Evolutionary conservation across 2,113 vertebrate species (phyloP).

Genomic region (Semnornis frantzii): DNA sequence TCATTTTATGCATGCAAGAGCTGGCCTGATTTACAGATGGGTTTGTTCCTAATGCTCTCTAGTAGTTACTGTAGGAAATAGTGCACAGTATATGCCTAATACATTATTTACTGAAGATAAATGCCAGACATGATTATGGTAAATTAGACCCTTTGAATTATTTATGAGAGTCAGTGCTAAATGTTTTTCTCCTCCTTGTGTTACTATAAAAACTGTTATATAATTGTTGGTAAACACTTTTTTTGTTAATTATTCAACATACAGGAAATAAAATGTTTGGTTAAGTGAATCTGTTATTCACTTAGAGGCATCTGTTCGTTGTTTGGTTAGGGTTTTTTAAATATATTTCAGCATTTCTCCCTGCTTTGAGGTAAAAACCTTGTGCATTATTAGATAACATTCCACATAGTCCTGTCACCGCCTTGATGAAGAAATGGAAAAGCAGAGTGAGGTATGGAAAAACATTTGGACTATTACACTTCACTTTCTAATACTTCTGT

Average conservation of each 20-base stretch:
- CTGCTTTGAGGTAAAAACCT: background rate
- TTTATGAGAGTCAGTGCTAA: conserved; percentile 68
- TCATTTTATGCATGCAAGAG: conserved; percentile 55
- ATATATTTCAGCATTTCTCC: background rate
- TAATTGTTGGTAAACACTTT: conserved; percentile 71
- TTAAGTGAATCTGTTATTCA: conserved; percentile 56
- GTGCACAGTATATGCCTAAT: conserved; percentile 45
- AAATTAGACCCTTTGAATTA: conserved; percentile 74
- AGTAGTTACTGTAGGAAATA: conserved; percentile 52
- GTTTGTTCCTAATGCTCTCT: conserved; percentile 49
- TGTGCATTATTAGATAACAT: background rate
- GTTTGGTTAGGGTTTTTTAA: background rate
- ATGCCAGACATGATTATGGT: conserved; percentile 68
- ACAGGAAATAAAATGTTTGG: conserved; percentile 60
- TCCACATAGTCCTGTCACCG: background rate
- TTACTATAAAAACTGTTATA: conserved; percentile 66
- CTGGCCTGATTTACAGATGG: conserved; percentile 64
- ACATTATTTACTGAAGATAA: conserved; percentile 73
- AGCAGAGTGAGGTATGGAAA: background rate
- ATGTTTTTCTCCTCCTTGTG: conserved; percentile 57
- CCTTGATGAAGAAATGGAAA: background rate
- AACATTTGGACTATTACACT: background rate
- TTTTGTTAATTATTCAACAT: conserved; percentile 67
- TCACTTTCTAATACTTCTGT: background rate
- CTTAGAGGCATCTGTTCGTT: background rate